Percentiles rank a stretch among this genome's conserved stretches.
Conservation (phyloP, 1,140 invertebrate genomes). For the Sminthurinus signatus region DNA sequence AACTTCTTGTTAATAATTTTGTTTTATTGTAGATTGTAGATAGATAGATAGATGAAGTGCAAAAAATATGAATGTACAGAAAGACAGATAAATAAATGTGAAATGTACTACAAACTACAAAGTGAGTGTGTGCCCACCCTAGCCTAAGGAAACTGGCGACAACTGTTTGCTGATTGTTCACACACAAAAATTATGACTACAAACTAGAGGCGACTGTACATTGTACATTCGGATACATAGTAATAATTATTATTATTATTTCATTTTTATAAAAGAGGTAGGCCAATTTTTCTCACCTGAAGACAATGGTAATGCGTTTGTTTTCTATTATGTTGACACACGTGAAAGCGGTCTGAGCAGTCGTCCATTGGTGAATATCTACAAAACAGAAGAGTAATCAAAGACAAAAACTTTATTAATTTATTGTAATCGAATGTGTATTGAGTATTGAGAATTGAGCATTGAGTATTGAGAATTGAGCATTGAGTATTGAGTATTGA, state of each 20-base stretch:
- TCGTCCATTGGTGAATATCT: conserved; percentile 81
- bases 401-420: conserved; percentile 7
- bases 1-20: too few relatives aligned
- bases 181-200: neutral
- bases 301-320: conserved; percentile 99
- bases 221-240: too few relatives aligned
- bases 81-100: too few relatives aligned
- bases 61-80: too few relatives aligned
- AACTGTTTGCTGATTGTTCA: conserved; percentile 13
- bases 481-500: too few relatives aligned
- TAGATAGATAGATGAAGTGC: too few relatives aligned
- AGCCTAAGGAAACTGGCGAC: conserved; percentile 10
- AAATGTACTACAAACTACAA: too few relatives aligned
- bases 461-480: too few relatives aligned
- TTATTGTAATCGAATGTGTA: conserved; percentile 10
- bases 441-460: too few relatives aligned
- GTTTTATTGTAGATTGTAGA: too few relatives aligned
- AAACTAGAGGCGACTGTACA: too few relatives aligned
- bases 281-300: conserved; percentile 53
- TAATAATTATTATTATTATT: conserved; percentile 6
- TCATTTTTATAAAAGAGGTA: neutral
- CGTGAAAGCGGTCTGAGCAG: conserved; percentile 68
- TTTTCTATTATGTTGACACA: conserved; percentile 89
- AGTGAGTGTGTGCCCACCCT: conserved; percentile 5
- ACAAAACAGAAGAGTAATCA: neutral